phyloP scores from a whole-genome alignment of 2,797 vertebrate genomes.

The Clamator glandarius region DNA sequence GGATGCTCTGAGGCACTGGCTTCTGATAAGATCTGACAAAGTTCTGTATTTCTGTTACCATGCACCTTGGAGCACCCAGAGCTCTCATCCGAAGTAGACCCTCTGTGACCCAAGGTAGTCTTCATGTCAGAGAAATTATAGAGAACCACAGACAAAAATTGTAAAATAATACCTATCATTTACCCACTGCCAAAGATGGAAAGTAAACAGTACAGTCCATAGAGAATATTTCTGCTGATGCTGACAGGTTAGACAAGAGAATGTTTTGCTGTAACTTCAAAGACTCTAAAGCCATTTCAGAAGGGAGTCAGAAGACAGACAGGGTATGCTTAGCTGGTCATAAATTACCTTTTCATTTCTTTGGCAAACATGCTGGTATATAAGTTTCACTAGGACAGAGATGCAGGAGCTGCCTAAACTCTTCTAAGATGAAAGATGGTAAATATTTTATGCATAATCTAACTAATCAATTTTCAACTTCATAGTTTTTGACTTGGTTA shows the following conservation, averaged over 20 bases:
- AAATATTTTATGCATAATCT: neutral
- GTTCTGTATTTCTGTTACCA: neutral
- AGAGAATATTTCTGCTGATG: neutral
- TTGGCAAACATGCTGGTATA: neutral
- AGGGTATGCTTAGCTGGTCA: neutral
- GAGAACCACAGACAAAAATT: neutral
- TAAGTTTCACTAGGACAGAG: neutral
- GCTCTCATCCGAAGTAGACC: neutral
- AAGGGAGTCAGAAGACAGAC: neutral
- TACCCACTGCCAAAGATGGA: neutral
- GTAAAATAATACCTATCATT: neutral
- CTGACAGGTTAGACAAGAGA: neutral
- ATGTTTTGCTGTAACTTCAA: neutral
- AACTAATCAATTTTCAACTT: neutral
- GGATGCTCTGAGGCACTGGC: neutral
- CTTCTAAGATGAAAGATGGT: neutral
- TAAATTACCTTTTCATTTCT: slow-evolving; percentile 15
- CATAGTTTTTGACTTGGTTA: neutral
- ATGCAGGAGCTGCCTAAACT: neutral
- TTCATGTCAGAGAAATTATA: neutral
- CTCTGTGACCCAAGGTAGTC: neutral
- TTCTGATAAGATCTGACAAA: neutral
- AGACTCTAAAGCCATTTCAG: neutral
- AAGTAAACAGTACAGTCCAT: neutral
- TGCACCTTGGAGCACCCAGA: neutral